Conservation (phyloP, 2,888 invertebrate species). For the Pyrrhia umbra region DNA sequence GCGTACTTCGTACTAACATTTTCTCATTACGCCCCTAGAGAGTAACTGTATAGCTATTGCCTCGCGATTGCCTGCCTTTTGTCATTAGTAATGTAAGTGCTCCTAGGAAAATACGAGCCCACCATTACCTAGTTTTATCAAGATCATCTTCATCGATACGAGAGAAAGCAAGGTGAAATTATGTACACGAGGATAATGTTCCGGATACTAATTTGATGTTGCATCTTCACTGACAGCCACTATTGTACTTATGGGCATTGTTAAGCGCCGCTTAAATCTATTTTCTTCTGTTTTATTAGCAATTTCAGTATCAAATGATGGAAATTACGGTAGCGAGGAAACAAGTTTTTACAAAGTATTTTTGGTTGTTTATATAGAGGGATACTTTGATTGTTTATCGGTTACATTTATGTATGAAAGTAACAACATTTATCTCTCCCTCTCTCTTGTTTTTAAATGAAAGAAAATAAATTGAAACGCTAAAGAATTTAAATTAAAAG, state of each 20-base stretch:
- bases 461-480: no score
- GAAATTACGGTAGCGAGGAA: not conserved
- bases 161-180: conserved; percentile 63
- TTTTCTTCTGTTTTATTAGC: conserved; percentile 19
- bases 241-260: conserved; percentile 24
- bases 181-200: conserved; percentile 53
- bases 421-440: no score
- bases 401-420: not conserved
- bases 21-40: conserved; percentile 42
- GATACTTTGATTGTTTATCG: not conserved
- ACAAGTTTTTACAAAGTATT: not conserved
- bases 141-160: conserved; percentile 66
- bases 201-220: conserved; percentile 44
- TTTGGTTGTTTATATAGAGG: not conserved
- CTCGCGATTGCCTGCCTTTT: conserved; percentile 44
- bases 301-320: not conserved
- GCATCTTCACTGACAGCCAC: conserved; percentile 34
- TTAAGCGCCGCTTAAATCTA: conserved; percentile 29
- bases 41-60: conserved; percentile 37
- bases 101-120: conserved; percentile 56
- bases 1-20: conserved; percentile 30
- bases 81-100: conserved; percentile 60
- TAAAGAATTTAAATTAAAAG: no score
- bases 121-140: conserved; percentile 51
- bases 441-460: no score